Conservation (phyloP, 2,888 invertebrate genomes). For the Leptothorax acervorum region DNA sequence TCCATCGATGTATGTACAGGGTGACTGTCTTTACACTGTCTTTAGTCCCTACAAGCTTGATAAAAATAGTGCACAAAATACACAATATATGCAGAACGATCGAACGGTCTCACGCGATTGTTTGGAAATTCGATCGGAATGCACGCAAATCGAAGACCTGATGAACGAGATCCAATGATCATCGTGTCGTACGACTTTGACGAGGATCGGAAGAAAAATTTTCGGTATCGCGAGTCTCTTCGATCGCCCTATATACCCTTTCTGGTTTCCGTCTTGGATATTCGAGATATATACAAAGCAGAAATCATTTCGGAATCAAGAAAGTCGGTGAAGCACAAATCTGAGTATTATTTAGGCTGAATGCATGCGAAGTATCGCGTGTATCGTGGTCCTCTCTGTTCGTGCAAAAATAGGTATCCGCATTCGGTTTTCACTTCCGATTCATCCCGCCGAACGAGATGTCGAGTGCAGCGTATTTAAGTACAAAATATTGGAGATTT, state of each 20-base stretch:
- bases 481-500: constrained; percentile 42
- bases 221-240: not conserved
- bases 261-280: not conserved
- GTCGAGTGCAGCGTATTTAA: constrained; percentile 24
- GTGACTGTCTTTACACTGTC: constrained; percentile 15
- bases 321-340: constrained; percentile 23
- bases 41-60: constrained; percentile 22
- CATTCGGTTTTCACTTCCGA: not conserved
- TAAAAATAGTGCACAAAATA: constrained; percentile 37
- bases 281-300: constrained; percentile 42
- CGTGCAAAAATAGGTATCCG: constrained; percentile 43
- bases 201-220: not conserved
- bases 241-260: constrained; percentile 17
- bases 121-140: not conserved
- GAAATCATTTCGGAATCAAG: constrained; percentile 21
- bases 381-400: constrained; percentile 28
- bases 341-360: constrained; percentile 44
- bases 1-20: constrained; percentile 36
- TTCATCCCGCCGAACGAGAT: not conserved
- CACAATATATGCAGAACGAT: constrained; percentile 7
- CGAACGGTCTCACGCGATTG: not conserved
- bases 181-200: not conserved
- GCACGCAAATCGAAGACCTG: not conserved
- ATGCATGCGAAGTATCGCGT: constrained; percentile 30
- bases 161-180: not conserved